Evolutionary conservation across 2,888 invertebrate genomes (phyloP).

Genomic region (Tortricodes alternella): DNA sequence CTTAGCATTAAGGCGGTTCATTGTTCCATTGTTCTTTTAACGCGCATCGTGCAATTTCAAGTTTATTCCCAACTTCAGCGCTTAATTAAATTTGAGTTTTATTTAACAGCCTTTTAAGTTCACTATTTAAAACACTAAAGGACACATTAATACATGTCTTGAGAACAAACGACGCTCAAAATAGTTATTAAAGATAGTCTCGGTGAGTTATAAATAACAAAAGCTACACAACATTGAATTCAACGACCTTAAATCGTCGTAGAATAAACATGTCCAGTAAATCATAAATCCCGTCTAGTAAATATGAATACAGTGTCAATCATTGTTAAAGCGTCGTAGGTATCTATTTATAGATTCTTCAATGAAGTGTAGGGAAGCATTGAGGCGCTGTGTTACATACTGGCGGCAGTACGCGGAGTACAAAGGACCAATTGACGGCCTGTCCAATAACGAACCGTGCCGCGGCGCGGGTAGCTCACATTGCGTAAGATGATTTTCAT

Average conservation of each 20-base stretch:
- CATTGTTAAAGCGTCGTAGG: conserved; percentile 53
- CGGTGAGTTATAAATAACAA: neutral
- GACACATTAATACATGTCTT: neutral
- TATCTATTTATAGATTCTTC: conserved; percentile 61
- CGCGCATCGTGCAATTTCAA: neutral
- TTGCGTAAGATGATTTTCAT: conserved; percentile 29
- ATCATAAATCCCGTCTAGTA: conserved; percentile 27
- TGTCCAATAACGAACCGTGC: conserved; percentile 51
- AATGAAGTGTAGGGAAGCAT: conserved; percentile 58
- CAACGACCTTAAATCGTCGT: conserved; percentile 24
- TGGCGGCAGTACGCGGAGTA: conserved; percentile 24
- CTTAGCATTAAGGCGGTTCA: neutral
- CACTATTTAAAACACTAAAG: neutral
- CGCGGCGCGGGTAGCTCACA: conserved; percentile 27
- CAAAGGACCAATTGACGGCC: conserved; percentile 62
- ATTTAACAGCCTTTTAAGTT: neutral
- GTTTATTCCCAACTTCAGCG: neutral
- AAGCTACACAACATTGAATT: conserved; percentile 13
- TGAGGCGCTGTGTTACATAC: conserved; percentile 45
- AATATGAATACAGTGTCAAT: conserved; percentile 55
- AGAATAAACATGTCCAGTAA: conserved; percentile 27
- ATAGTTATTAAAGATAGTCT: neutral
- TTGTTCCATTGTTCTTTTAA: conserved; percentile 12
- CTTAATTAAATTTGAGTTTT: conserved; percentile 2
- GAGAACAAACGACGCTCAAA: neutral